Evolutionary conservation across 2,113 vertebrate genomes (phyloP), one percentile per base, ranked within the genome.

Genomic region (Macroglossus sobrinus): DNA sequence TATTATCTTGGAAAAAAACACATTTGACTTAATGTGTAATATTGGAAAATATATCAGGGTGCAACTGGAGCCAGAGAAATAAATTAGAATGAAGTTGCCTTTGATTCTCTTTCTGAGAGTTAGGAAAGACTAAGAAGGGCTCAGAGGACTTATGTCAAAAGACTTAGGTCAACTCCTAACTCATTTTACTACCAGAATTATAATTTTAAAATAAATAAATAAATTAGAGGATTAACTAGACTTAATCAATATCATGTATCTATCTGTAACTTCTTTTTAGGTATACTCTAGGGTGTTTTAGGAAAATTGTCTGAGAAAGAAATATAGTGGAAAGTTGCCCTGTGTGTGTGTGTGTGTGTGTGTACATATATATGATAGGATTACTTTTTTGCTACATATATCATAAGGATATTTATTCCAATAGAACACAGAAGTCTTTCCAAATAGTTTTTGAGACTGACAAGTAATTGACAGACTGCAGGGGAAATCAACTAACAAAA

Each of bases 51-150:
- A 84, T 68, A 95, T 88, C 66, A 93, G 63, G 47, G 33, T 87
- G 22, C 43, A 95, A 81, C 55, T 90, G 13, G 66, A 92, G 26
- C 45, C 26, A 87, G 64, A 96, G 22, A 64, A 63, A 94, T 93
- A 95, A 93, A 93, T 92, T 89, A 94, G 45, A 94, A 92, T 76
- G 76, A 98, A 94, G 96, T 85, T 95, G 66, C 19, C 59, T 93
- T 94, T 82, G 22, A 94, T 47, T 90, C 12, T 72, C 15, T 12
- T 66, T 84, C 43, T 79, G 35, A 7, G 63, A 87, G 69, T 72
- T 10, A 79, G 30, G 13, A 35, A 6, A 84, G 21, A 15, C 10
- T 84, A 91, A 76, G 53, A 92, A 66, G 11, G 7, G 22, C 14
- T 50, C 30, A 55, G 68, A 88, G n/a, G 3, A 40, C 21, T 75